A percentile compares a stretch with the other conserved stretches of the same genome.
Evolutionary conservation across 2,113 vertebrate species (phyloP).

Genomic region (Turdus rufiventris): DNA sequence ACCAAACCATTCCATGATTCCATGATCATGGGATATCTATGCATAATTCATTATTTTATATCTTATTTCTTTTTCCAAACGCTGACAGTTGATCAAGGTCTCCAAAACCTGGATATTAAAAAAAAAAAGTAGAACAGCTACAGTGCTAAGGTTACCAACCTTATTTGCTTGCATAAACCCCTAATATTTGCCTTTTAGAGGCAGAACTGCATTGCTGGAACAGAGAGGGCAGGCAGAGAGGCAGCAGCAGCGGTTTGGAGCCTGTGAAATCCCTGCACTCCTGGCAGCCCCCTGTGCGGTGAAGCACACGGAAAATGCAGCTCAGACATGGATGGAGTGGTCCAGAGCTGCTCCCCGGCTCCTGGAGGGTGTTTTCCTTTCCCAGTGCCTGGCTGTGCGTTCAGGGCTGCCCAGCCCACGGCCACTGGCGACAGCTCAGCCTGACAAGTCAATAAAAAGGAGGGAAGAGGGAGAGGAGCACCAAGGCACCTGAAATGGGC

Average conservation of each 20-base stretch:
- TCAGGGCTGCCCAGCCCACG: neutral
- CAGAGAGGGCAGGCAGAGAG: neutral
- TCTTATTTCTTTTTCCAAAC: neutral
- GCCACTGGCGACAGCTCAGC: neutral
- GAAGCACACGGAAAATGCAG: neutral
- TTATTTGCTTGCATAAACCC: neutral
- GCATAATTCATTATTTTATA: neutral
- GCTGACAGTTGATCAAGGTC: neutral
- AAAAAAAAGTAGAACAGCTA: neutral
- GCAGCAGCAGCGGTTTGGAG: neutral
- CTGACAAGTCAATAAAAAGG: conserved; percentile 17
- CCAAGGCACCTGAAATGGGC: neutral
- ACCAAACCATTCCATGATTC: neutral
- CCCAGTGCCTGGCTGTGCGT: neutral
- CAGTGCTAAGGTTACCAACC: rapidly evolving
- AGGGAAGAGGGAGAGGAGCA: neutral
- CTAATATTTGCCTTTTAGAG: neutral
- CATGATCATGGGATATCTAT: too few relatives aligned
- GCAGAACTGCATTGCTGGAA: rapidly evolving
- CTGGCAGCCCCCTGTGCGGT: rapidly evolving
- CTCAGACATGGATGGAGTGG: neutral
- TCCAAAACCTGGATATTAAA: neutral
- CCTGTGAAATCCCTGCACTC: neutral
- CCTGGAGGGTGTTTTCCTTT: neutral
- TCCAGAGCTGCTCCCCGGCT: neutral